These are phyloP conservation scores for Lasioglossum leucozonium DNA, from an alignment of 2,888 invertebrate species.

Conservation along the genomic window DNA sequence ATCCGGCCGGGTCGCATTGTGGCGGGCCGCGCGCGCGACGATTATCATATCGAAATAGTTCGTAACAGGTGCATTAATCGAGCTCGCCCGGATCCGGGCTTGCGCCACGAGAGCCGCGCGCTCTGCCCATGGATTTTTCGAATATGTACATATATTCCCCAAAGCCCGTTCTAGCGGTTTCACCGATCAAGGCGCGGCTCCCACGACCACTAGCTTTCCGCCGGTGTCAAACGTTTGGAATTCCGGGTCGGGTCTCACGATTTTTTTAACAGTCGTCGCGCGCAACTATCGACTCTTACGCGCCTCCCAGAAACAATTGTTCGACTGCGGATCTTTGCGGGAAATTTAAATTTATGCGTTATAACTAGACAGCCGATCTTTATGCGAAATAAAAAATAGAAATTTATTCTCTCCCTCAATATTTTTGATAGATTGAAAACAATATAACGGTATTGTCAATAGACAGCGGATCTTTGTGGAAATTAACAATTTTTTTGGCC, in stretches of 20 bases:
- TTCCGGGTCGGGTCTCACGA: background rate
- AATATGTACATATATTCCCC: conserved; percentile 29
- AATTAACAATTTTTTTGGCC: too few species aligned
- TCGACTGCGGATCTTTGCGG: too few species aligned
- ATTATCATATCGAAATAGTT: conserved; percentile 69
- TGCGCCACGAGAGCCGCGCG: background rate
- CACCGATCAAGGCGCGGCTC: background rate
- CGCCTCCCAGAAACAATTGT: too few species aligned
- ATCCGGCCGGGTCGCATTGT: conserved; percentile 60
- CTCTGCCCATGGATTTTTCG: conserved; percentile 29
- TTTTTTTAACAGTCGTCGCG: background rate
- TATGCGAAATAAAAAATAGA: too few species aligned
- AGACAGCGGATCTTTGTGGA: too few species aligned
- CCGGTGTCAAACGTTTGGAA: background rate
- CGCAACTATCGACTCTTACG: too few species aligned
- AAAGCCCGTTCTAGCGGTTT: background rate
- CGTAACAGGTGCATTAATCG: conserved; percentile 68
- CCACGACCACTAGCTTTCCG: background rate
- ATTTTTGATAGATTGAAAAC: too few species aligned
- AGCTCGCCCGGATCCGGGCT: conserved; percentile 8
- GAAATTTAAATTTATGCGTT: too few species aligned
- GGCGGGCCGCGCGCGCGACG: conserved; percentile 49
- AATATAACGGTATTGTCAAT: too few species aligned
- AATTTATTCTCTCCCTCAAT: too few species aligned
- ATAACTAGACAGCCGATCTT: too few species aligned